Evolutionary conservation across 2,797 vertebrate species (phyloP).

Genomic region (Oryzias sinensis): DNA sequence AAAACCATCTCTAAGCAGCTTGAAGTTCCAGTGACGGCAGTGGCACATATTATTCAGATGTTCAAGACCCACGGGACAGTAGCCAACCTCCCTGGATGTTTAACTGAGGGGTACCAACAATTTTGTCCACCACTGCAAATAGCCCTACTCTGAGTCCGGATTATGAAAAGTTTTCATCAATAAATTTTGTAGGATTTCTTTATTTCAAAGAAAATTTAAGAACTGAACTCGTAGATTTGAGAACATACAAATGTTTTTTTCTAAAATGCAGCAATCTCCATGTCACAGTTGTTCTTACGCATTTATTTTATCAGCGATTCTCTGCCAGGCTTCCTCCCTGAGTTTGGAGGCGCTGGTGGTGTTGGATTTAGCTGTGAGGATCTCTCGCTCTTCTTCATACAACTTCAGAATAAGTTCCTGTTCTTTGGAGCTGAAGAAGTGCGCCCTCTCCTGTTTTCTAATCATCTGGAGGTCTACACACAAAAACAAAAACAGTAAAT

Average conservation of each 20-base stretch:
- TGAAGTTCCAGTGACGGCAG: no score
- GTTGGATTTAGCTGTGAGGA: slow-evolving; percentile 69
- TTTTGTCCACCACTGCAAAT: no score
- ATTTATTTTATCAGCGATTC: slow-evolving; percentile 70
- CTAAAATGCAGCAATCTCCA: no score
- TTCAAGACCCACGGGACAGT: no score
- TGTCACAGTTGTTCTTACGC: slow-evolving; percentile 32
- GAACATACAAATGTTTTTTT: not conserved
- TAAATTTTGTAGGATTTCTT: no score
- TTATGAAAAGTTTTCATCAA: no score
- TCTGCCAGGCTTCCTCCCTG: slow-evolving; percentile 72
- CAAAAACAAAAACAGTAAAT: not conserved
- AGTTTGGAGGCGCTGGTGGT: slow-evolving; percentile 65
- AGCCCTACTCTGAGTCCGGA: no score
- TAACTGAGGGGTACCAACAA: no score
- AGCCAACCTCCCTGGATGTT: no score
- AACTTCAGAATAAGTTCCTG: slow-evolving; percentile 65
- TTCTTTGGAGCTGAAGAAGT: slow-evolving; percentile 71
- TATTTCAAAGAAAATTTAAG: not conserved
- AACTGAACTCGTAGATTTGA: not conserved
- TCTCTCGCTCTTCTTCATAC: slow-evolving; percentile 64
- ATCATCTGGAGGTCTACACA: slow-evolving; percentile 42
- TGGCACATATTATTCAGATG: no score
- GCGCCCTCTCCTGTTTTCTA: slow-evolving; percentile 61
- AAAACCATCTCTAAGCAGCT: no score